phyloP scores from a whole-genome alignment of 2,797 vertebrate species.

The Melanotaenia pygmaea region DNA sequence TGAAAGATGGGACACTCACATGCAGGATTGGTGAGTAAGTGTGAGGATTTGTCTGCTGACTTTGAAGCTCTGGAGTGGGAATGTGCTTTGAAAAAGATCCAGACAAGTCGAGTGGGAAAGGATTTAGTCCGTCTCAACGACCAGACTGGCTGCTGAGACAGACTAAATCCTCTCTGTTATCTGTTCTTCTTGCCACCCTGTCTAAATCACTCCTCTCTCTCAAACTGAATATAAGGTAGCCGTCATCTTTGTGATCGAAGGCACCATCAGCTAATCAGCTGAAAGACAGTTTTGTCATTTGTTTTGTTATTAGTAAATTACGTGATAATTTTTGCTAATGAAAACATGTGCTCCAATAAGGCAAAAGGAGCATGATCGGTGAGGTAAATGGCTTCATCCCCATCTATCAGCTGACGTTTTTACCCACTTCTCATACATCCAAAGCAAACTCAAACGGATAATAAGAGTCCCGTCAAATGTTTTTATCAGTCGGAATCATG shows the following conservation, averaged over 20 bases:
- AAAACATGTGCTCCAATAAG: too few species aligned
- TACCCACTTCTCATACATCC: too few species aligned
- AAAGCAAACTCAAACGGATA: too few species aligned
- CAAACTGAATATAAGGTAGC: background rate
- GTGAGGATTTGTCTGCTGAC: conserved; percentile 24
- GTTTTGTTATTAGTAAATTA: too few species aligned
- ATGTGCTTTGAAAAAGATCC: conserved; percentile 7
- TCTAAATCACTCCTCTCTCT: background rate
- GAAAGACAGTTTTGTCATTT: background rate
- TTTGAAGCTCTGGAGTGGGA: conserved; percentile 23
- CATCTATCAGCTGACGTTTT: too few species aligned
- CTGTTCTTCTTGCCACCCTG: conserved; percentile 6
- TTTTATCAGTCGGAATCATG: too few species aligned
- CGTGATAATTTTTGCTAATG: too few species aligned
- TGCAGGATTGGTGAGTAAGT: background rate
- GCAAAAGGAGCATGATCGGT: too few species aligned
- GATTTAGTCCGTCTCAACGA: conserved; percentile 1
- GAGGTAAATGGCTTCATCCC: too few species aligned
- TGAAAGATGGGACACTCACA: conserved; percentile 7
- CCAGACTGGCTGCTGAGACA: conserved; percentile 13
- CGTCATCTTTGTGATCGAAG: too few species aligned
- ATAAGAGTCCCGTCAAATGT: too few species aligned
- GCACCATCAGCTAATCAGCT: too few species aligned
- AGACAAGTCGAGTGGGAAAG: conserved; percentile 7
- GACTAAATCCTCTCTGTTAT: background rate